A percentile compares a stretch with the other conserved stretches of the same genome.
Evolutionary conservation across 2,888 invertebrate species (phyloP).

Genomic region (Cistogaster globosa): DNA sequence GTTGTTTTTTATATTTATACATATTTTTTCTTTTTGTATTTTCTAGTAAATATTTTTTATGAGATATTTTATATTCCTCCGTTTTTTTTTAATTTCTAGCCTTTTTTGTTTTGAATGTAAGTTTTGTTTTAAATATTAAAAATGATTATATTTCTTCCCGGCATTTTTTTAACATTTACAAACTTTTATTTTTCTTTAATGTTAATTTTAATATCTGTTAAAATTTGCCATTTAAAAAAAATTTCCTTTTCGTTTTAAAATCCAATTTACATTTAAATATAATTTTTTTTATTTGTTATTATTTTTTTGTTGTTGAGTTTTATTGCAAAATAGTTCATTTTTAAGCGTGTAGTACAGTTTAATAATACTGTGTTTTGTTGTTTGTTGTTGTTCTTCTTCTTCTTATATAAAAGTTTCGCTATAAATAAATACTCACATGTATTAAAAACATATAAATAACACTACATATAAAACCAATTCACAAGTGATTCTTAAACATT

Average conservation of each 20-base stretch:
- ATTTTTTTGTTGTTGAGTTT: not conserved
- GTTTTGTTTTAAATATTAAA: too few relatives aligned
- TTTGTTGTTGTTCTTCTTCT: not conserved
- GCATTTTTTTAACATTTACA: too few relatives aligned
- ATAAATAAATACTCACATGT: slow-evolving; percentile 10
- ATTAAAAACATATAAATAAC: not conserved
- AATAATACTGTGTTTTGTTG: slow-evolving; percentile 29
- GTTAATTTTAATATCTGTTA: too few relatives aligned
- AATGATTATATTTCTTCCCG: too few relatives aligned
- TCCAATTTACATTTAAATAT: not conserved
- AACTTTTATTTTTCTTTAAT: too few relatives aligned
- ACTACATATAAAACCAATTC: not conserved
- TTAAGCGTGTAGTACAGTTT: slow-evolving; percentile 11
- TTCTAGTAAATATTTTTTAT: too few relatives aligned
- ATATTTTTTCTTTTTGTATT: too few relatives aligned
- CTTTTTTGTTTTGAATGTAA: too few relatives aligned
- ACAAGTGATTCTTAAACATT: not conserved
- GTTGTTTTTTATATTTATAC: not conserved
- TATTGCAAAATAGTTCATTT: not conserved
- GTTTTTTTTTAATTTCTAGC: too few relatives aligned
- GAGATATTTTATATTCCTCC: too few relatives aligned
- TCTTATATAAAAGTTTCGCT: not conserved
- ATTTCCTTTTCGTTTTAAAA: too few relatives aligned
- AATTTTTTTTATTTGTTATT: not conserved
- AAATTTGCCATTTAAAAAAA: too few relatives aligned